Conservation (phyloP, 2,797 vertebrate genomes). For the Sus cebifrons region DNA sequence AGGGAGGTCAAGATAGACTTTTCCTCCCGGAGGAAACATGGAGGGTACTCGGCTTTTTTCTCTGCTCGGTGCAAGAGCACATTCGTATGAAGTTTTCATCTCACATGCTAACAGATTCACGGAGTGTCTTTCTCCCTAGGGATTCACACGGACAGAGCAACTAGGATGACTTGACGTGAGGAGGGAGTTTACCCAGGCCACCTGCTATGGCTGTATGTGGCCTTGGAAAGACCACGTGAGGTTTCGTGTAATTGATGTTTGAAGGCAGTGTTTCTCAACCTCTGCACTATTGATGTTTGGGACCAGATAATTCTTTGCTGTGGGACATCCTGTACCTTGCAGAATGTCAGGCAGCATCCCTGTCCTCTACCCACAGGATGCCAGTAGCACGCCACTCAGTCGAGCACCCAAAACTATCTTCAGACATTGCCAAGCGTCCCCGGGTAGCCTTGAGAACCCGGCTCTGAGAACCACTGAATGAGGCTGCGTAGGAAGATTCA, state of each 20-base stretch:
- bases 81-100: background rate
- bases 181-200: background rate
- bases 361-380: background rate
- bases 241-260: background rate
- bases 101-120: background rate
- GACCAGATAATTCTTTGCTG: background rate
- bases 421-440: background rate
- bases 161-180: background rate
- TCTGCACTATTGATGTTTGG: background rate
- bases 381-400: background rate
- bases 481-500: fast-evolving
- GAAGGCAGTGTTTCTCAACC: background rate
- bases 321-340: too few species aligned
- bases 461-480: background rate
- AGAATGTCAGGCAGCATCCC: background rate
- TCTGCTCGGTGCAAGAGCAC: background rate
- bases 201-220: background rate
- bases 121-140: background rate
- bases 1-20: background rate
- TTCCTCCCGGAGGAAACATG: background rate
- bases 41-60: background rate
- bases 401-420: background rate
- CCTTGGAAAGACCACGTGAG: background rate
- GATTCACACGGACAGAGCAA: background rate
- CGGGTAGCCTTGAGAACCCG: background rate